Base-by-base conservation (phyloP, 2,797 vertebrate genomes). In the Gymnoscopelus microlampas region DNA sequence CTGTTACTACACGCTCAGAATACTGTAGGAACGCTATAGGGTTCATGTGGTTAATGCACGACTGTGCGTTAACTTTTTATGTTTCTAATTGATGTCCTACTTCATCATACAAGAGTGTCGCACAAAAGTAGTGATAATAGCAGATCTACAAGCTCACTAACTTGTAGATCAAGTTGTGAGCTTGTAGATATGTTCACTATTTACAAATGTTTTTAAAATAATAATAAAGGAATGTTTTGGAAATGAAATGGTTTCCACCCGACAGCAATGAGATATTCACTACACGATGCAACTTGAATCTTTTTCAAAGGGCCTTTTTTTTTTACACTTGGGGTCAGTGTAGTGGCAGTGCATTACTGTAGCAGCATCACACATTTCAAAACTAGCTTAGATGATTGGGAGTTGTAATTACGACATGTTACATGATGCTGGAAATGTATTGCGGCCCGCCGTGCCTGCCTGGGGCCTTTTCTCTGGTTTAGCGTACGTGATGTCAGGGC, bases 361-460 rank as follows among this genome's bases (percentile, higher is more conserved):
- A 60, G 73, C 70, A 78, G 70, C 82, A 66, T 58, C 60, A 76
- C 65, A 62, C 47, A 82, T 77, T 71, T 66, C 70, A 53, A 71
- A 63, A 49, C 57, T 53, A 0, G 19, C 5, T 54, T 15, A 9
- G 54, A 77, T 54, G 54, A 78, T 54, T 29, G 53, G 56, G 35
- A 68, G 35, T 39, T 65, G 62, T 51, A 19, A 57, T 50, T 58
- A 59, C 3, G 2, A 8, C n/a, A 65, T 26, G 13, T 44, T 48
- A 63, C 19, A 63, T 19, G 10, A 64, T 68, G 63, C 39, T 51
- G 54, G 63, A 72, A 70, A 47, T 47, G 15, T 3, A 4, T 62
- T 69, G 62, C 62, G 19, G 29, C 51, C 44, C 14, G 24, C 23
- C 73, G 32, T 56, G 49, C 10, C 59, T 32, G 29, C 26, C 23